Evolutionary conservation across 2,113 vertebrate genomes (phyloP), one percentile per base, ranked within the genome.

Genomic region (Malurus cyaneus): DNA sequence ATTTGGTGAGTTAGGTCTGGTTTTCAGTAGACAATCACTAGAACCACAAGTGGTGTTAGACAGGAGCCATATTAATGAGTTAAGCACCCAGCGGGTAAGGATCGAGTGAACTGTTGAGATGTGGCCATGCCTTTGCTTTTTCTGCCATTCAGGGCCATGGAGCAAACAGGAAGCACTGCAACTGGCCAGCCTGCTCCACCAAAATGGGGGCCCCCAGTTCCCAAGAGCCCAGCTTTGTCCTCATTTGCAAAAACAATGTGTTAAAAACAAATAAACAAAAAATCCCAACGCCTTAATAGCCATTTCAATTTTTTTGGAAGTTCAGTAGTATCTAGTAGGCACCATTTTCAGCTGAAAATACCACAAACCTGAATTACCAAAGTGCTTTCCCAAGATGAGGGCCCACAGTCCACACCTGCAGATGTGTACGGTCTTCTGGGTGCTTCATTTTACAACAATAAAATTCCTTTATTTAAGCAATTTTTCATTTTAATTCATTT

Each of bases 71-170:
- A 28, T 17, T 24, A 74, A 71, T 1, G 3, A 47, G 52, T 21
- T 71, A 36, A 56, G 12, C 1, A 1, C 5, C 5, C 0, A 0
- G 47, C 0, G 2, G 60, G 34, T 61, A 42, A 76, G 53, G 74
- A 57, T 8, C 0, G 0, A 65, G 50, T 8, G 14, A 52, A 64
- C 20, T 3, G 3, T 46, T 12, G 29, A 14, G 2, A 1, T 0
- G 0, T 12, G 60, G 49, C 11, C 2, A 0, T 31, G 32, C 4
- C 8, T 0, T 41, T 31, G 61, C 50, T 49, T 34, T 49, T 65
- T 59, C 56, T 28, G 26, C 11, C 34, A 23, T 29, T 24, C 17
- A 1, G 46, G 49, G 49, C 17, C 4, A 4, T 13, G 36, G 32
- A 73, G 44, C 2, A 1, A 8, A 36, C 9, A 21, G 28, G 23